Base-by-base conservation (phyloP, 2,888 invertebrate genomes). In the Drosophila algonquin region DNA sequence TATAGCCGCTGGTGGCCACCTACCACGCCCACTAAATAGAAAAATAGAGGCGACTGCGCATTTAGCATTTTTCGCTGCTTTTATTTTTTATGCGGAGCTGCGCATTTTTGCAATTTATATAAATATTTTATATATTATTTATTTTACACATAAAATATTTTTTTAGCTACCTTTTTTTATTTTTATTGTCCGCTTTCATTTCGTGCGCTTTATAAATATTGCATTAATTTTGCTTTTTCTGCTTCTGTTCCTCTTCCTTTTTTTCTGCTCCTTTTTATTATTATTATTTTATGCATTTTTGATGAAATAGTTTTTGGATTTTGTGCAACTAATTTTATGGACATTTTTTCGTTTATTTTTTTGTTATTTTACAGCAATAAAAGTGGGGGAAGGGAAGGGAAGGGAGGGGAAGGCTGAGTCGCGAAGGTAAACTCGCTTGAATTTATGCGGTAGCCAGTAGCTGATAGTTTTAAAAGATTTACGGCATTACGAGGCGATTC, bases 101-200 rank as follows among this genome's bases (percentile, higher is more conserved):
- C 71, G 78, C 87, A 80, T 80, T 88, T 86, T 81, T 87, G 81
- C 85, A 87, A 88, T 85, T 81, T 85, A 87, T 84, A 89, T 87
- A 84, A 87, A 89, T 89, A 86, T 86, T 81, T 84, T 87, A 86
- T 86, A 70, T 70, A 89, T 89, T 87, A 86, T 88, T 84, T 88
- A 86, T 89, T 87, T 89, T 87, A 74, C 73, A 87, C 75, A 79
- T 79, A 79, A 60, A 67, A 72, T 56, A 58, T 30, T 67, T 63
- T 68, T 65, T 57, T 59, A 53, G 52, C 21, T 27, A 54, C 48
- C 12, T 54, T 59, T 58, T 67, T 21, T 2, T 21, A 51, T 59
- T 58, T 64, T 47, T 30, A 53, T 59, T 75, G 61, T 50, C 40
- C 51, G 62, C 56, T 70, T 58, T 75, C 55, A 64, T 67, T 79